Base-by-base conservation (phyloP, 2,888 invertebrate genomes). In the Hylaea fasciaria region DNA sequence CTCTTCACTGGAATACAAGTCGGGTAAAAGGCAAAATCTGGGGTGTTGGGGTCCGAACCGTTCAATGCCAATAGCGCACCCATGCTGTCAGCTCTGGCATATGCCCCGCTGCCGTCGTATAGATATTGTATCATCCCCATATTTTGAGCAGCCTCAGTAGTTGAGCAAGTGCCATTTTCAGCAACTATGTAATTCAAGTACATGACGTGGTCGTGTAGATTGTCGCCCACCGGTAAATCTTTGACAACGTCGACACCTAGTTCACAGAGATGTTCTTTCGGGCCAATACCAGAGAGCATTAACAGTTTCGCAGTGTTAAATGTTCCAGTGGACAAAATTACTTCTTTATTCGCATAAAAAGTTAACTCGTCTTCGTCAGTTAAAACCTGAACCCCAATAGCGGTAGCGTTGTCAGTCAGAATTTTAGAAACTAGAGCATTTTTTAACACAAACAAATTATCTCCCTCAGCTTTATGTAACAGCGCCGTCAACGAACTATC, bases 281-380 rank as follows among this genome's bases (percentile, higher is more conserved):
- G 87, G 0, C 90, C 90, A 11, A 91, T 72, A 0, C 90, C 90
- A 0, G 90, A 90, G 0, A 89, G 72, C 55, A 88, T 70, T 46
- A 91, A 58, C 13, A 90, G 60, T 69, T 91, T 89, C 0, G 90
- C 76, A 12, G 87, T 82, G 62, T 89, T 90, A 86, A n/a, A 89
- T 0, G 87, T 80, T 0, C 90, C 90, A 0, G 90, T 84, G 1
- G 86, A 80, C n/a, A 87, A 16, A 12, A 90, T 75, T 0, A 90
- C 81, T 69, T 90, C 90, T 46, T 77, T 82, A 1, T 74, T 66
- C 0, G 81, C 82, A 48, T 74, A 83, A 40, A 82, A 82, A 10
- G 70, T 46, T 11, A 76, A 66, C 28, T 78, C 70, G 13, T 78
- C 57, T 3, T 69, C 72, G 16, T 77, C 66, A 0, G 55, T 35